Conservation (phyloP, 1,140 invertebrate genomes). For the Cotesia vestalis region DNA sequence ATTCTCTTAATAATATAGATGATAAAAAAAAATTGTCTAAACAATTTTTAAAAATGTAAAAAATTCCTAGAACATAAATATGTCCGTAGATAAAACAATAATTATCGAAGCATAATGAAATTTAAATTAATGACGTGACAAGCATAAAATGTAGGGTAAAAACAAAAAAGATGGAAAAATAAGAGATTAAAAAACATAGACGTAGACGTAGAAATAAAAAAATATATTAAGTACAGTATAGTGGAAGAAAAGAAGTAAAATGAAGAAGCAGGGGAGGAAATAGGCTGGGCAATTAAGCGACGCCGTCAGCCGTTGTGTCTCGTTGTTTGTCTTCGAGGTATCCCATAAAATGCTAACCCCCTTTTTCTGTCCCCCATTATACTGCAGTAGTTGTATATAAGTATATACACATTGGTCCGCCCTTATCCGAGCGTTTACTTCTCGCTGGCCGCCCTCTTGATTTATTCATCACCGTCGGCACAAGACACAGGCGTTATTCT, state of each 20-base stretch:
- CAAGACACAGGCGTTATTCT: conserved; percentile 43
- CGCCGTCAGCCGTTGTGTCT: conserved; percentile 58
- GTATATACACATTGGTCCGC: conserved; percentile 12
- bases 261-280: conserved; percentile 35
- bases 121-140: too few relatives aligned
- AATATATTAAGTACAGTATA: neutral
- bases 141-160: neutral
- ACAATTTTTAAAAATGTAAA: neutral
- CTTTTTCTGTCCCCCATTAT: conserved; percentile 32
- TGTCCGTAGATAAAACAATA: too few relatives aligned
- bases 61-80: neutral
- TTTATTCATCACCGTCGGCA: conserved; percentile 51
- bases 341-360: conserved; percentile 51
- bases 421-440: conserved; percentile 41
- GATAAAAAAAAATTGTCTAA: neutral
- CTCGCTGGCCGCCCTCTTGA: conserved; percentile 41
- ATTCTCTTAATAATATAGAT: too few relatives aligned
- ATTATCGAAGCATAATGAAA: too few relatives aligned
- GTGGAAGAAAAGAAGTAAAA: conserved; percentile 13
- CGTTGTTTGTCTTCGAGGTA: conserved; percentile 58
- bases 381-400: neutral
- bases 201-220: conserved; percentile 16
- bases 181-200: neutral
- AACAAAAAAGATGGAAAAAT: neutral
- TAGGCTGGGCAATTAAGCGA: conserved; percentile 55